phyloP scores from a whole-genome alignment of 1,140 invertebrate genomes.

The Philaenus spumarius region DNA sequence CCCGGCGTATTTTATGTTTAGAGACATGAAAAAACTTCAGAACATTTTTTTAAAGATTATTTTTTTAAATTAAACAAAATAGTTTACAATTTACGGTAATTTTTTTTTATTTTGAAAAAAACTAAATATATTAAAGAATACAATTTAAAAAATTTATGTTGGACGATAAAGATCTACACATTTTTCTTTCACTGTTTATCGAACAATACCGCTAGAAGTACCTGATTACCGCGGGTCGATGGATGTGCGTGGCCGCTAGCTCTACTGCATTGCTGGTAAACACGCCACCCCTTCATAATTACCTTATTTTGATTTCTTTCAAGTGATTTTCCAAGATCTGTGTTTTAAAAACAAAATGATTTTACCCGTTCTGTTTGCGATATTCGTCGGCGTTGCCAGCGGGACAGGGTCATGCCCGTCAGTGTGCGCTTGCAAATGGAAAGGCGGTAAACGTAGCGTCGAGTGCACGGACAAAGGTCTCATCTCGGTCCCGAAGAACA shows the following conservation, averaged over 20 bases:
- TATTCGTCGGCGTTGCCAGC: not conserved
- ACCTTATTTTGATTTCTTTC: not conserved
- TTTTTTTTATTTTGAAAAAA: too few relatives aligned
- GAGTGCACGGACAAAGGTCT: conserved; percentile 77
- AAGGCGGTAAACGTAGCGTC: conserved; percentile 82
- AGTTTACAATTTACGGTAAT: too few relatives aligned
- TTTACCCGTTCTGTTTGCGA: not conserved
- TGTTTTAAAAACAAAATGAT: not conserved
- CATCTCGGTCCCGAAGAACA: conserved; percentile 70
- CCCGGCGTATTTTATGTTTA: too few relatives aligned
- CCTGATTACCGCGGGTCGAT: too few relatives aligned
- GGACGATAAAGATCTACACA: too few relatives aligned
- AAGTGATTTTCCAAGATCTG: not conserved
- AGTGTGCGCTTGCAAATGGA: conserved; percentile 86
- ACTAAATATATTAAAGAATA: too few relatives aligned
- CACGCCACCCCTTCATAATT: not conserved
- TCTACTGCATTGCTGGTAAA: not conserved
- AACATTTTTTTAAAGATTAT: too few relatives aligned
- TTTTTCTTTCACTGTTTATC: too few relatives aligned
- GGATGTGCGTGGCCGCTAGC: not conserved
- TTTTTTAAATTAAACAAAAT: too few relatives aligned
- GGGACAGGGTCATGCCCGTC: conserved; percentile 49
- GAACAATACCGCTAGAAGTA: too few relatives aligned
- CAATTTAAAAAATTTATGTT: too few relatives aligned
- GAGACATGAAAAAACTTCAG: too few relatives aligned